Evolutionary conservation across 2,113 vertebrate species (phyloP).

Genomic region (Psilopogon haemacephalus): DNA sequence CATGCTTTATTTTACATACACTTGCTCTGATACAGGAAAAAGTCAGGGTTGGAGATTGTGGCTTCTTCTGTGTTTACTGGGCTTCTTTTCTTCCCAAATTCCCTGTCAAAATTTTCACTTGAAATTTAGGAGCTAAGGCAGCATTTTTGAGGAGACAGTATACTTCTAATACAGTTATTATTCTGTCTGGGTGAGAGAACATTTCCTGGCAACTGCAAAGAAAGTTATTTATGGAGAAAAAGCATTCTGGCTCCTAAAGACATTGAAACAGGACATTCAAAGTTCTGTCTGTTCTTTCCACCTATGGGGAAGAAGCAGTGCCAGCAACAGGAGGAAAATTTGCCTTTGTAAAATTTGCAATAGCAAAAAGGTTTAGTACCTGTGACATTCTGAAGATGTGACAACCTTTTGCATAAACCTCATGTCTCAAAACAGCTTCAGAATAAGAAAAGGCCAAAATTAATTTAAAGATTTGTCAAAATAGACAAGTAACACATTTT

Average conservation of each 20-base stretch:
- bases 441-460: neutral
- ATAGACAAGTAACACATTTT: neutral
- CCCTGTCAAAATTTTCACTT: neutral
- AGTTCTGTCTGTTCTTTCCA: conserved; percentile 27
- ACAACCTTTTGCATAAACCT: neutral
- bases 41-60: neutral
- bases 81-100: neutral
- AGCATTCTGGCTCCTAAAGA: neutral
- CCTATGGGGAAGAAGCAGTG: neutral
- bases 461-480: neutral
- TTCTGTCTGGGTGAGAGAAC: neutral
- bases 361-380: neutral
- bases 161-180: neutral
- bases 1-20: neutral
- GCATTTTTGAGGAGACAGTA: conserved; percentile 1
- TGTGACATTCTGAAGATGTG: neutral
- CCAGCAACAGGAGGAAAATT: neutral
- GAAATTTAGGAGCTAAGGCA: neutral
- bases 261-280: conserved; percentile 20
- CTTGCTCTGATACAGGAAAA: neutral
- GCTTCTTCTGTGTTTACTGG: neutral
- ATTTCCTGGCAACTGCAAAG: conserved; percentile 19
- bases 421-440: neutral
- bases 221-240: neutral
- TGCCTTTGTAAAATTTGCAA: neutral